Evolutionary conservation across 2,113 vertebrate genomes (phyloP).

Genomic region (Periophthalmodon schlosseri): DNA sequence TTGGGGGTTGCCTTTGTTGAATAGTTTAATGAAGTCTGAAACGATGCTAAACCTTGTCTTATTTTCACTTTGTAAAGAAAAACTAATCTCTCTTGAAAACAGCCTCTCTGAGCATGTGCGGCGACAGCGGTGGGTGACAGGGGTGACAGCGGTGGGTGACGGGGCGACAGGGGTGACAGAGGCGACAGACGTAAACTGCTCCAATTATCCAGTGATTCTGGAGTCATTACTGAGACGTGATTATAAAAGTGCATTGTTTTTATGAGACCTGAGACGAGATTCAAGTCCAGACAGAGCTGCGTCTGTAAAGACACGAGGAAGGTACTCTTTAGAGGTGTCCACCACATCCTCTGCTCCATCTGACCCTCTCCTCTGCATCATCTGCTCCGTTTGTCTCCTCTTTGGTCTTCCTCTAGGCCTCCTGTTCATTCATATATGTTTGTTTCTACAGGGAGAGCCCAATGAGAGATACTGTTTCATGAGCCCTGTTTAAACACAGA

Average conservation of each 20-base stretch:
- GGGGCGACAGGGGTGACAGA: conserved; percentile 2
- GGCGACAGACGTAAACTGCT: conserved; percentile 23
- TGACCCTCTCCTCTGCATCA: too few relatives aligned
- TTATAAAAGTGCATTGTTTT: conserved; percentile 54
- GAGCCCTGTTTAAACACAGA: too few relatives aligned
- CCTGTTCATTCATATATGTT: too few relatives aligned
- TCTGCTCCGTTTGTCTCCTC: too few relatives aligned
- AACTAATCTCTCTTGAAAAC: background rate
- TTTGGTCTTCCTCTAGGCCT: too few relatives aligned
- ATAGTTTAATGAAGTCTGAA: background rate
- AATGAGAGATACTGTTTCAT: too few relatives aligned
- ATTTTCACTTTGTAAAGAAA: background rate
- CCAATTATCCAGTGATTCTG: conserved; percentile 56
- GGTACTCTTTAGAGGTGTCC: background rate
- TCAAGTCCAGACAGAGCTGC: background rate
- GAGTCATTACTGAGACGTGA: conserved; percentile 57
- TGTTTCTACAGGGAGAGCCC: too few relatives aligned
- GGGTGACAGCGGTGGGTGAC: conserved; percentile 3
- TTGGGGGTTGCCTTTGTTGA: too few relatives aligned
- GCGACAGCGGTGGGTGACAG: conserved; percentile 32
- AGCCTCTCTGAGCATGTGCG: background rate
- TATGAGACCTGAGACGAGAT: conserved; percentile 37
- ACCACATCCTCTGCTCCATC: too few relatives aligned
- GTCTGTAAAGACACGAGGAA: background rate
- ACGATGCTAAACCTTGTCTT: background rate